Percentiles rank a stretch among this genome's conserved stretches.
Evolutionary conservation across 1,140 invertebrate species (phyloP).

Genomic region (Melanaphis sacchari): DNA sequence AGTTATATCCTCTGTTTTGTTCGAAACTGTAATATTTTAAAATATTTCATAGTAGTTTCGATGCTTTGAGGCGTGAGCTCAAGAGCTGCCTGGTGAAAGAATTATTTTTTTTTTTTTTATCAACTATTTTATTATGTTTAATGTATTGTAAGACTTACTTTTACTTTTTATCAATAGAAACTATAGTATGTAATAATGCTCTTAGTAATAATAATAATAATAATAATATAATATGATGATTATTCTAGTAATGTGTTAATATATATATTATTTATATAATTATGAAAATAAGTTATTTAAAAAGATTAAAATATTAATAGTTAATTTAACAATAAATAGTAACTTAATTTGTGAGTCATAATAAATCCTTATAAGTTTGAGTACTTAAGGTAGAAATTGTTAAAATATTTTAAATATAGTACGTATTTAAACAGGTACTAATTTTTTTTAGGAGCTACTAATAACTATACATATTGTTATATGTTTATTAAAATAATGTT

Average conservation of each 20-base stretch:
- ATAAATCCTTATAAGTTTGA: neutral
- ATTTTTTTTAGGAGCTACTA: neutral
- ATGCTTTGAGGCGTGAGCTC: no score
- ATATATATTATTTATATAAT: no score
- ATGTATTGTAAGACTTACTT: neutral
- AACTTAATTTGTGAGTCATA: neutral
- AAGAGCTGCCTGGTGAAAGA: no score
- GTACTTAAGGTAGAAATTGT: neutral
- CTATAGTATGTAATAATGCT: neutral
- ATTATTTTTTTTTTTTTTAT: no score
- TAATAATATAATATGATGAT: no score
- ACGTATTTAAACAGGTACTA: neutral
- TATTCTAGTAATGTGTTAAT: no score
- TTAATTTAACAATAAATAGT: neutral
- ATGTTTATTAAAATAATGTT: neutral
- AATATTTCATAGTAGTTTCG: no score
- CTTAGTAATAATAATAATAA: neutral
- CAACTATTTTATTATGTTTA: no score
- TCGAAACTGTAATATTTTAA: no score
- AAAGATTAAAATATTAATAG: neutral
- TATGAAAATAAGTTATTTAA: neutral
- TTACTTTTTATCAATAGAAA: neutral
- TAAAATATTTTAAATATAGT: neutral
- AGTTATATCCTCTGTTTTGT: neutral
- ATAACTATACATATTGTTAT: neutral